Percentiles rank a stretch among this genome's conserved stretches.
Conservation (phyloP, 2,113 vertebrate genomes). For the Cebus imitator region DNA sequence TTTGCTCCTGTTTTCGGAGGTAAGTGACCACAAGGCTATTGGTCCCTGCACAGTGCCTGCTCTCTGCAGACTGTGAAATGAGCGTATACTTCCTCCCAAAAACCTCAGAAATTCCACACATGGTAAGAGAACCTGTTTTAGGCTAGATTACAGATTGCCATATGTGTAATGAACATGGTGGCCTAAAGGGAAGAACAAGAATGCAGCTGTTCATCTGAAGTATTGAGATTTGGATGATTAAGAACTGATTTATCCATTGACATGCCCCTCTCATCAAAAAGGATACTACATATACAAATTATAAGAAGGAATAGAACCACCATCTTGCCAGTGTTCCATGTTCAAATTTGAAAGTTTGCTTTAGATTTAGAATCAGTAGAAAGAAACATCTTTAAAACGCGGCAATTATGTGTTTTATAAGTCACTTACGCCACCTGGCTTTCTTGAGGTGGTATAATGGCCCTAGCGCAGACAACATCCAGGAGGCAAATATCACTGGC, state of each 20-base stretch:
- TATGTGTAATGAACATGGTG: accelerated
- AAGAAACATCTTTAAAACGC: constrained; percentile 36
- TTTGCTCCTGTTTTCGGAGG: neutral
- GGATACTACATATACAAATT: neutral
- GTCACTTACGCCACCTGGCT: constrained; percentile 12
- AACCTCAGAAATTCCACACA: neutral
- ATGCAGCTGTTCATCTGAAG: neutral
- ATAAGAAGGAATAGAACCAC: neutral
- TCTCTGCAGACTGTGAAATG: neutral
- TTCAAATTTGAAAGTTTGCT: neutral
- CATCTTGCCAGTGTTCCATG: neutral
- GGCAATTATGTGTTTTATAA: constrained; percentile 6
- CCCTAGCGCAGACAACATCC: neutral
- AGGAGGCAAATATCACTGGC: neutral
- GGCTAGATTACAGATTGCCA: neutral
- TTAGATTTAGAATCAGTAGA: constrained; percentile 7
- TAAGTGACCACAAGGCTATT: neutral
- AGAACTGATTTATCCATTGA: neutral
- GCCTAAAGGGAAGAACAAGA: neutral
- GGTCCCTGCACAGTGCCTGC: neutral
- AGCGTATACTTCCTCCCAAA: neutral
- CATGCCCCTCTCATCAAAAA: neutral
- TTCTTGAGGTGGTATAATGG: constrained; percentile 34
- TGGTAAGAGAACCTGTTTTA: neutral
- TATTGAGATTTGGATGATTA: neutral